Evolutionary conservation across 2,888 invertebrate species (phyloP).

Genomic region (Pimpla rufipes): DNA sequence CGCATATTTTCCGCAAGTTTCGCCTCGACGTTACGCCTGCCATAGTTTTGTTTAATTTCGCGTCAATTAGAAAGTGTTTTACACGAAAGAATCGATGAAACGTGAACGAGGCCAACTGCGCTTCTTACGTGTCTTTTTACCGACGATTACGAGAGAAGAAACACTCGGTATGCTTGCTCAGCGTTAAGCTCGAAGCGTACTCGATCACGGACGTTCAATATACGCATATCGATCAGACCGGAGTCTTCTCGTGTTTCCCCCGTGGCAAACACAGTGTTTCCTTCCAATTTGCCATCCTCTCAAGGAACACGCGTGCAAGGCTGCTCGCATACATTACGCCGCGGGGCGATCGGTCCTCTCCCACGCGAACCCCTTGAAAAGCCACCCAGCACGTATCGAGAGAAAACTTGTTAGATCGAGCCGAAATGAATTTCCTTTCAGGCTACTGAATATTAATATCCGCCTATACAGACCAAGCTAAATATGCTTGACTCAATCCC

Average conservation of each 20-base stretch:
- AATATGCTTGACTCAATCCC: background rate
- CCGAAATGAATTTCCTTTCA: background rate
- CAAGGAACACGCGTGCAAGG: constrained; percentile 18
- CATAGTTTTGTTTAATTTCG: background rate
- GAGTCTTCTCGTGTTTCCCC: constrained; percentile 27
- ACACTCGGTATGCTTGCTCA: constrained; percentile 11
- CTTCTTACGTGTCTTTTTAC: constrained; percentile 18
- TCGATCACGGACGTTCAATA: constrained; percentile 32
- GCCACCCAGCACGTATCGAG: background rate
- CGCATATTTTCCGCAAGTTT: background rate
- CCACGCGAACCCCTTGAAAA: constrained; percentile 8
- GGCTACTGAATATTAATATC: background rate
- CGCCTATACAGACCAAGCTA: no score
- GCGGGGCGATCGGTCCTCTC: background rate
- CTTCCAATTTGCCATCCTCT: constrained; percentile 36
- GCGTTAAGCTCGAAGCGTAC: constrained; percentile 25
- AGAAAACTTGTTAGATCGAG: background rate
- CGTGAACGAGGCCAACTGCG: constrained; percentile 9
- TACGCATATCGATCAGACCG: constrained; percentile 37
- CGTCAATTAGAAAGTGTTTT: background rate
- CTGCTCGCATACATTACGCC: constrained; percentile 22
- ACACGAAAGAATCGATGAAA: background rate
- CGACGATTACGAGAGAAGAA: constrained; percentile 20
- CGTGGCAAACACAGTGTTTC: constrained; percentile 16
- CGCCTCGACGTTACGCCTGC: no score